Evolutionary conservation across 2,888 invertebrate genomes (phyloP), one percentile per base, ranked within the genome.

Genomic region (Polydesmus complanatus): DNA sequence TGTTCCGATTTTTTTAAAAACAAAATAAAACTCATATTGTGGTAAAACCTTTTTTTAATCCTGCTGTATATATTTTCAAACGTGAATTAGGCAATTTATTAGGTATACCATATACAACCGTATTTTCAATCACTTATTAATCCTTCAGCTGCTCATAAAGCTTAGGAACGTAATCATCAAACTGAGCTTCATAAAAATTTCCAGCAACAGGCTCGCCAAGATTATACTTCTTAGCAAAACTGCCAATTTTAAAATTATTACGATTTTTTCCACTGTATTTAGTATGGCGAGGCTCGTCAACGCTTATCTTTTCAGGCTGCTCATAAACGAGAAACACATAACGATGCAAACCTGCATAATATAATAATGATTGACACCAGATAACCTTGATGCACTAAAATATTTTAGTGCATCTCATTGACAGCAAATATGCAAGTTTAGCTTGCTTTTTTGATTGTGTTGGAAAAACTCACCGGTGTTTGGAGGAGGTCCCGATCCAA

Each of bases 401-500:
- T n/a, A n/a, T n/a, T n/a, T n/a, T n/a, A n/a, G n/a, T n/a, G n/a
- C n/a, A n/a, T n/a, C n/a, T n/a, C n/a, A n/a, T n/a, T n/a, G n/a
- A n/a, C n/a, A n/a, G n/a, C n/a, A n/a, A n/a, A n/a, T n/a, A n/a
- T n/a, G n/a, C n/a, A n/a, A n/a, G n/a, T n/a, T n/a, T n/a, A n/a
- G n/a, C n/a, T n/a, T n/a, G n/a, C n/a, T n/a, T n/a, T n/a, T n/a
- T n/a, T n/a, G n/a, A n/a, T n/a, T n/a, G n/a, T n/a, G n/a, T n/a
- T 37, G 37, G 14, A 37, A 5, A 5, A 37, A 37, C 37, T 37
- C 5, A 76, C 78, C 87, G 1, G 87, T 84, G 54, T 79, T 83
- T 66, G 82, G 75, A 22, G 91, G 90, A 0, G 94, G 92, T 21
- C 88, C 91, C 8, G 92, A 83, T 50, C 92, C 92, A 37, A 79